Evolutionary conservation across 2,797 vertebrate species (phyloP).

Genomic region (Galago senegalensis): DNA sequence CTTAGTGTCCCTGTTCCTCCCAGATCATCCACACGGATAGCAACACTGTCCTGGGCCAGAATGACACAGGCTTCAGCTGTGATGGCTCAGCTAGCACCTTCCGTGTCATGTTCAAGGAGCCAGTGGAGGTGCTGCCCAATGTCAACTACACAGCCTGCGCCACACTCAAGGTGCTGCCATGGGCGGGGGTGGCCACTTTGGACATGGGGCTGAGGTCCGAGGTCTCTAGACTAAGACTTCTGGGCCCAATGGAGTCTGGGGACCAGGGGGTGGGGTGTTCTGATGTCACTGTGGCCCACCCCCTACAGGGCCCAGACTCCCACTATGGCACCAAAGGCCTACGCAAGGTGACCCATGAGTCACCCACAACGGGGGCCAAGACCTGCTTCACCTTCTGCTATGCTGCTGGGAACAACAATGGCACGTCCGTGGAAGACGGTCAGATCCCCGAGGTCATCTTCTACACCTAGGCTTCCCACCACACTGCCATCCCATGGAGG

Average conservation of each 20-base stretch:
- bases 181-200: too few species aligned
- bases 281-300: not conserved
- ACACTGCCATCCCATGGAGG: not conserved
- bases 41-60: conserved; percentile 97
- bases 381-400: conserved; percentile 99
- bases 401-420: conserved; percentile 98
- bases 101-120: conserved; percentile 99
- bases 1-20: not conserved
- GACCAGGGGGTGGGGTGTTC: not conserved
- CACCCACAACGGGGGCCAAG: conserved; percentile 94
- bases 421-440: conserved; percentile 98
- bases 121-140: conserved; percentile 97
- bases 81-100: conserved; percentile 98
- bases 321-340: conserved; percentile 99
- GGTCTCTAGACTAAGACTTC: not conserved
- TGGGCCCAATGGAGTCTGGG: not conserved
- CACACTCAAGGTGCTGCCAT: conserved; percentile 94
- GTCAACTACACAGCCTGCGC: conserved; percentile 99
- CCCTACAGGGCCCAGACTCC: conserved; percentile 95
- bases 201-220: too few species aligned
- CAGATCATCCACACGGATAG: conserved; percentile 99
- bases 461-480: conserved; percentile 92
- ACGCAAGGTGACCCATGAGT: conserved; percentile 97
- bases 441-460: conserved; percentile 99
- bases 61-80: conserved; percentile 99